Conservation (phyloP, 2,888 invertebrate genomes). For the Conomelus anceps region DNA sequence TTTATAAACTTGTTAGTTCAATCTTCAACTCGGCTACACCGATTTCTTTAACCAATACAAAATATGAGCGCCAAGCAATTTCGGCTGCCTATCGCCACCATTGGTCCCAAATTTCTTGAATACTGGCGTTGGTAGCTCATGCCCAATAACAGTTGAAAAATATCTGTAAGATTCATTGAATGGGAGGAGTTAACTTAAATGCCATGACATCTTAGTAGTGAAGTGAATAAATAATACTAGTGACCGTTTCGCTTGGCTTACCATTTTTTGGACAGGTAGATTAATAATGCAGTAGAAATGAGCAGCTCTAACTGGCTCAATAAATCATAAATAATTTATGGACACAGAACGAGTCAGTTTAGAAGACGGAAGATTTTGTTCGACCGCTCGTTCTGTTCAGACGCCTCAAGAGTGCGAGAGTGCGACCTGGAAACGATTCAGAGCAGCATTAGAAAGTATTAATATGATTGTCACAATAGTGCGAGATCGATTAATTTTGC, state of each 20-base stretch:
- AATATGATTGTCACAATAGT: not conserved
- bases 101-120: not conserved
- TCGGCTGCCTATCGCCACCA: not conserved
- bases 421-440: not conserved
- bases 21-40: too few species aligned
- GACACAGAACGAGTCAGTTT: not conserved
- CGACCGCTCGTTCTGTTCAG: not conserved
- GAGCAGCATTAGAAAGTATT: not conserved
- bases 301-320: not conserved
- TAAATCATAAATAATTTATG: not conserved
- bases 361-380: not conserved
- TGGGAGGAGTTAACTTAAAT: too few species aligned
- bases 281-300: not conserved
- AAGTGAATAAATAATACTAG: not conserved
- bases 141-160: not conserved
- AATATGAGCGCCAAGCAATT: too few species aligned
- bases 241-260: not conserved
- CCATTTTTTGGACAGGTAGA: not conserved
- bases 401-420: not conserved
- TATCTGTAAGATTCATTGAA: not conserved
- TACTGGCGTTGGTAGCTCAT: not conserved
- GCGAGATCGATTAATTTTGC: not conserved
- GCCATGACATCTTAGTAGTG: not conserved
- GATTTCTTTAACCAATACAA: too few species aligned
- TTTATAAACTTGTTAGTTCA: too few species aligned